Evolutionary conservation across 2,797 vertebrate genomes (phyloP), one percentile per base, ranked within the genome.

Genomic region (Gallinago stenura): DNA sequence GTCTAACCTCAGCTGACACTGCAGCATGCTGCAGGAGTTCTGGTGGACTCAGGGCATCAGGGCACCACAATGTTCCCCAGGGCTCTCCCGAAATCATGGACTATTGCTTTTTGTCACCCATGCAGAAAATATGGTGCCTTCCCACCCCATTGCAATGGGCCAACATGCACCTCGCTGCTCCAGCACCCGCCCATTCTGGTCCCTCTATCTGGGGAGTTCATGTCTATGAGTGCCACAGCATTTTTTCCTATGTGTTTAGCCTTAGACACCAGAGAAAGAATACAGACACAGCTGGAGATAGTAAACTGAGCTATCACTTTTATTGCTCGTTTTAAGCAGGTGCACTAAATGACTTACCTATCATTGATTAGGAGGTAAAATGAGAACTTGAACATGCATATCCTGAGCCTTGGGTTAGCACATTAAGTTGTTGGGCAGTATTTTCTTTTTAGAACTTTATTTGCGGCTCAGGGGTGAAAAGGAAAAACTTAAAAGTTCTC

Each of bases 141-240:
- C 5, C 6, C n/a, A 79, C 3, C 9, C n/a, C 6, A 5, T 5
- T 64, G 60, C 51, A 50, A 2, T 25, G n/a, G 24, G 30, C 15
- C 50, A 80, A 8, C 17, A 22, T 0, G 1, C 2, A 5, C 17
- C 22, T 82, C 2, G 0, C 13, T 61, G 41, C n/a, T 68, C 50
- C 3, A 2, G 57, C 45, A 48, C 37, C 56, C 35, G 56, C 58
- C 50, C 6, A 1, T 65, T 24, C 13, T 43, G 21, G 33, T 58
- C 56, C 33, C 7, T 10, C 35, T n/a, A 0, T 1, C 2, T 0
- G 0, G 28, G 26, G 24, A 78, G 7, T 11, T 80, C 45, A 2
- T 3, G 6, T 8, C 45, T 41, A 0, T 28, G 28, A 61, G 26
- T 28, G 10, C 15, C 50, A 48, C 17, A 19, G 35, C 10, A 15